Percentiles rank a stretch among this genome's conserved stretches.
These are phyloP conservation scores for Denticeps clupeoides DNA, from an alignment of 2,797 vertebrate species.

Conservation along the genomic window DNA sequence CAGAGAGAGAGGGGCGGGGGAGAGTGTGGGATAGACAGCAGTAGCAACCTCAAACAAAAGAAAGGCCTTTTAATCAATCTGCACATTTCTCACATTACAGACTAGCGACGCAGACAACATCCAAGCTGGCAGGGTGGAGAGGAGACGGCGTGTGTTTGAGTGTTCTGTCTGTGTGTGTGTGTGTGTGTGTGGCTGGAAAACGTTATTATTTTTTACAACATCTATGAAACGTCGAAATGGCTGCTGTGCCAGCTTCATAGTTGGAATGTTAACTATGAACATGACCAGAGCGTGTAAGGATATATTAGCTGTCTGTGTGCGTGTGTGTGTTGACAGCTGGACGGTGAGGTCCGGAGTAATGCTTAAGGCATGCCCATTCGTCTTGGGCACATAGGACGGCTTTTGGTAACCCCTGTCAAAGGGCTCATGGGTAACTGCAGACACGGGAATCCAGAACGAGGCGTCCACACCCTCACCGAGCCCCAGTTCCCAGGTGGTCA, in stretches of 20 bases:
- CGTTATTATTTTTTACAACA: too few species aligned
- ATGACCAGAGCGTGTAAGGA: too few species aligned
- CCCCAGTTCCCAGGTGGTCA: too few species aligned
- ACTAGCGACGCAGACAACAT: constrained; percentile 58
- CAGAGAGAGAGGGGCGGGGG: constrained; percentile 14
- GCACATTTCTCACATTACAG: constrained; percentile 57
- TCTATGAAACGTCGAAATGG: too few species aligned
- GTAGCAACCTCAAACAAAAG: constrained; percentile 40
- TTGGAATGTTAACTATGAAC: too few species aligned
- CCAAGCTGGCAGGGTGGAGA: constrained; percentile 47
- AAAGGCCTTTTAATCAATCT: constrained; percentile 40
- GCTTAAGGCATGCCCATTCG: constrained; percentile 21
- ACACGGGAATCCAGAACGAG: too few species aligned
- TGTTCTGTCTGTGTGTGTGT: neutral
- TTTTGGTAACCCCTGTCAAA: too few species aligned
- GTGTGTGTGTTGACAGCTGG: constrained; percentile 15
- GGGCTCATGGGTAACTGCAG: too few species aligned
- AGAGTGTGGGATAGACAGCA: constrained; percentile 34
- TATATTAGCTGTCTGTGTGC: too few species aligned
- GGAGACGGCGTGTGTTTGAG: constrained; percentile 24
- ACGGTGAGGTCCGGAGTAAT: constrained; percentile 13
- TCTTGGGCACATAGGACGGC: too few species aligned
- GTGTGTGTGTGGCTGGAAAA: neutral
- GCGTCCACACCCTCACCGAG: too few species aligned
- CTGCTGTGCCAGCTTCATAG: too few species aligned